phyloP scores from a whole-genome alignment of 2,888 invertebrate species.

The Xiphydria camelus region DNA sequence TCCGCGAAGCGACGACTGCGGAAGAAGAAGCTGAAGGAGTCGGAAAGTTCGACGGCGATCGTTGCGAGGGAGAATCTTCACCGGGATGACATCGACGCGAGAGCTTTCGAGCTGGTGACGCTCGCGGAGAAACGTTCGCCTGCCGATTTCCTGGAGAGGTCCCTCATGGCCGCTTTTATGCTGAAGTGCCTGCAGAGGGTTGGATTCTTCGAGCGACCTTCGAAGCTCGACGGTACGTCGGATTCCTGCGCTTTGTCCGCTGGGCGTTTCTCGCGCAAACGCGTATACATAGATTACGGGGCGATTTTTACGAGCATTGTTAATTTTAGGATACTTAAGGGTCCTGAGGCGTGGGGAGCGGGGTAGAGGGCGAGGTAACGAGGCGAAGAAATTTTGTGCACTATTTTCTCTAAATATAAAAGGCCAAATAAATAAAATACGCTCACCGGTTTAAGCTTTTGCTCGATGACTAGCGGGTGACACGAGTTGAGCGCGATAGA shows the following conservation, averaged over 20 bases:
- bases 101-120: conserved; percentile 68
- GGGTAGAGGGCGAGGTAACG: no score
- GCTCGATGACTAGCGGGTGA: no score
- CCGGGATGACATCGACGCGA: conserved; percentile 56
- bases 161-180: conserved; percentile 77
- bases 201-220: conserved; percentile 60
- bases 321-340: no score
- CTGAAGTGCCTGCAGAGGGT: conserved; percentile 71
- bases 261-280: neutral
- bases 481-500: no score
- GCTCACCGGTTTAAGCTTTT: no score
- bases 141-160: conserved; percentile 74
- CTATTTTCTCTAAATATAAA: no score
- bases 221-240: conserved; percentile 24
- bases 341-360: no score
- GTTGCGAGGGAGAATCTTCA: conserved; percentile 54
- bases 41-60: conserved; percentile 4
- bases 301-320: no score
- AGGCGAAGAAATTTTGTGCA: no score
- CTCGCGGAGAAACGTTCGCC: conserved; percentile 66
- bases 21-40: conserved; percentile 39
- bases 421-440: no score
- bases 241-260: neutral
- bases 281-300: no score
- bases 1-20: conserved; percentile 39